Percentiles rank a stretch among this genome's conserved stretches.
phyloP scores from a whole-genome alignment of 2,888 invertebrate genomes.

The Hoplodrina blanda region DNA sequence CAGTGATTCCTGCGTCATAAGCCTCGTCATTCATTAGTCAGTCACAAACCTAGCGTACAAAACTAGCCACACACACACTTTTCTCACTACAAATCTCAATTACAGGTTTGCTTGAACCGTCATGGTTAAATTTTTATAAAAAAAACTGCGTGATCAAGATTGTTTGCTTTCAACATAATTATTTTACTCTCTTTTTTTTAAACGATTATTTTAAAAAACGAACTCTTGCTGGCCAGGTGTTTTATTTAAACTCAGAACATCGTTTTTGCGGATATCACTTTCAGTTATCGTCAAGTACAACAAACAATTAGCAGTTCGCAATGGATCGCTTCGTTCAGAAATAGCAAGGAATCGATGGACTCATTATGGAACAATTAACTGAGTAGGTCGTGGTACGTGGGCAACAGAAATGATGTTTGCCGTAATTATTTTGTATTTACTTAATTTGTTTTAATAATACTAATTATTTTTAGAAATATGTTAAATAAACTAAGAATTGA shows the following conservation, averaged over 20 bases:
- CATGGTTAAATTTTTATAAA: slow-evolving; percentile 13
- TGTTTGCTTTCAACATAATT: slow-evolving; percentile 31
- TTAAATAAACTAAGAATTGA: not conserved
- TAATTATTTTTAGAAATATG: not conserved
- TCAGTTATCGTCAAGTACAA: slow-evolving; percentile 32
- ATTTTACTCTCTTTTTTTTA: not conserved
- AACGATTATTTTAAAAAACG: not conserved
- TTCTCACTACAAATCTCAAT: slow-evolving; percentile 14
- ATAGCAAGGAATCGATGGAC: slow-evolving; percentile 80
- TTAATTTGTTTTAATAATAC: not conserved
- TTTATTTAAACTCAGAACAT: slow-evolving; percentile 1
- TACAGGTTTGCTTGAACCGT: slow-evolving; percentile 29
- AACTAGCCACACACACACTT: not conserved
- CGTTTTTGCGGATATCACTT: slow-evolving; percentile 29
- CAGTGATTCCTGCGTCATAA: slow-evolving; percentile 21
- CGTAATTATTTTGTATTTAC: slow-evolving; percentile 21
- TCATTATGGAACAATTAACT: slow-evolving; percentile 83
- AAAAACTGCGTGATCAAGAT: slow-evolving; percentile 13
- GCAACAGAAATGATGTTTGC: slow-evolving; percentile 56
- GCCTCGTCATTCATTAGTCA: slow-evolving; percentile 7
- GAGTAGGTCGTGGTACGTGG: slow-evolving; percentile 72
- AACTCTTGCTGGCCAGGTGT: slow-evolving; percentile 38
- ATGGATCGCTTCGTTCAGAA: slow-evolving; percentile 68
- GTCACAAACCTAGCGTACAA: not conserved
- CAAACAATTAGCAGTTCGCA: slow-evolving; percentile 50